phyloP scores from a whole-genome alignment of 2,888 invertebrate genomes.

The Rutpela maculata region DNA sequence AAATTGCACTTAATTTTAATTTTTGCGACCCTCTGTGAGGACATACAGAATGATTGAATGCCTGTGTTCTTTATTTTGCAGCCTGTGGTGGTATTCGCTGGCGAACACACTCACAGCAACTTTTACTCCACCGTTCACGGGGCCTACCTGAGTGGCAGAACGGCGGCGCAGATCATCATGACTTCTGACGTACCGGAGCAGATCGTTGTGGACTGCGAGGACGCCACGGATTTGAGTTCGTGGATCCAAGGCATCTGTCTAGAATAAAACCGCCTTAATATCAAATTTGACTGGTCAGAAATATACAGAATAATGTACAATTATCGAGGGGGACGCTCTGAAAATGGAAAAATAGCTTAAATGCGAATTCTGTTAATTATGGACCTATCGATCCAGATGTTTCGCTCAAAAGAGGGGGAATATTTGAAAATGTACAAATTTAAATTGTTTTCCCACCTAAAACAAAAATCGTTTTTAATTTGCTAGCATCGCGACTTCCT shows the following conservation, averaged over 20 bases:
- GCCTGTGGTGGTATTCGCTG: slow-evolving; percentile 92
- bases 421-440: no score
- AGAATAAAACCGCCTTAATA: slow-evolving; percentile 73
- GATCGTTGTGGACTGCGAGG: slow-evolving; percentile 83
- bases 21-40: no score
- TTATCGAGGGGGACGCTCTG: neutral
- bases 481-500: no score
- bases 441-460: no score
- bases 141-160: slow-evolving; percentile 91
- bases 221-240: slow-evolving; percentile 86
- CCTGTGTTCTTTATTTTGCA: slow-evolving; percentile 68
- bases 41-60: no score
- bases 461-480: no score
- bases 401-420: no score
- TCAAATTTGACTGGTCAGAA: slow-evolving; percentile 26
- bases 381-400: no score
- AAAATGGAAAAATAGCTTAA: neutral
- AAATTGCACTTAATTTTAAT: no score
- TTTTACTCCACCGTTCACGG: slow-evolving; percentile 98
- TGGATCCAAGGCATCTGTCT: slow-evolving; percentile 93
- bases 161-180: slow-evolving; percentile 85
- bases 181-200: slow-evolving; percentile 78
- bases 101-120: slow-evolving; percentile 95
- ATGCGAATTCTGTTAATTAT: no score
- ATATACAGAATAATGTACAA: slow-evolving; percentile 21